Evolutionary conservation across 2,113 vertebrate species (phyloP).

Genomic region (Nanorana parkeri): DNA sequence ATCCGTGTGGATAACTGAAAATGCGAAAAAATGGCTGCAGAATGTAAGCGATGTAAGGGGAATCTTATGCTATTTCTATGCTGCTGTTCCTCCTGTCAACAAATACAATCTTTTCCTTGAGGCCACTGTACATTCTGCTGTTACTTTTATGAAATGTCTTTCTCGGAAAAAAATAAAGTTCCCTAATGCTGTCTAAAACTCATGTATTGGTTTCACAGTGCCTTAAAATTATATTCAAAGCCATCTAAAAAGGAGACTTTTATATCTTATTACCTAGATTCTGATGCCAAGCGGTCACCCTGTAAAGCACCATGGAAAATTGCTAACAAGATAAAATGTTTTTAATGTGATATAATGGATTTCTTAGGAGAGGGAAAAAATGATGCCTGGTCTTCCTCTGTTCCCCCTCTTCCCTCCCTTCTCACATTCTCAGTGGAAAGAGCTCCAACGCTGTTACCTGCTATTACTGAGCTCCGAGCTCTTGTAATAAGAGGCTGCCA

Average conservation of each 20-base stretch:
- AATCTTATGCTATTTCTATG: slow-evolving; percentile 14
- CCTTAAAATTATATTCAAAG: slow-evolving; percentile 57
- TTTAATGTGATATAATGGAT: slow-evolving; percentile 59
- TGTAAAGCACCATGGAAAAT: slow-evolving; percentile 58
- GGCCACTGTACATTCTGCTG: slow-evolving; percentile 33
- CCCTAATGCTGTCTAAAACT: slow-evolving; percentile 52
- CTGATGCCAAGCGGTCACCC: slow-evolving; percentile 57
- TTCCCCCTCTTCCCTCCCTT: slow-evolving; percentile 51
- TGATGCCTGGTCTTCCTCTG: slow-evolving; percentile 47
- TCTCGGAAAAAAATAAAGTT: slow-evolving; percentile 45
- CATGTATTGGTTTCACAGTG: slow-evolving; percentile 57
- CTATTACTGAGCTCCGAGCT: slow-evolving; percentile 52
- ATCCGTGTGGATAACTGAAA: too few relatives aligned
- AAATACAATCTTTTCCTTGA: slow-evolving; percentile 42
- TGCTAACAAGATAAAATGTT: slow-evolving; percentile 59
- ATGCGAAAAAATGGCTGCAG: not conserved
- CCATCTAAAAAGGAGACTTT: slow-evolving; percentile 54
- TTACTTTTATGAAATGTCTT: slow-evolving; percentile 44
- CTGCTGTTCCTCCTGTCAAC: slow-evolving; percentile 35
- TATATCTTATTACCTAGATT: slow-evolving; percentile 58
- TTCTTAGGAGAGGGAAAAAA: slow-evolving; percentile 56
- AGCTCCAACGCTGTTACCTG: slow-evolving; percentile 53
- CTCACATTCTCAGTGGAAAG: slow-evolving; percentile 53
- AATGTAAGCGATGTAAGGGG: not conserved
- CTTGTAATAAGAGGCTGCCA: slow-evolving; percentile 56